Base-by-base conservation (phyloP, 2,888 invertebrate genomes). In the Odontomyia ornata region DNA sequence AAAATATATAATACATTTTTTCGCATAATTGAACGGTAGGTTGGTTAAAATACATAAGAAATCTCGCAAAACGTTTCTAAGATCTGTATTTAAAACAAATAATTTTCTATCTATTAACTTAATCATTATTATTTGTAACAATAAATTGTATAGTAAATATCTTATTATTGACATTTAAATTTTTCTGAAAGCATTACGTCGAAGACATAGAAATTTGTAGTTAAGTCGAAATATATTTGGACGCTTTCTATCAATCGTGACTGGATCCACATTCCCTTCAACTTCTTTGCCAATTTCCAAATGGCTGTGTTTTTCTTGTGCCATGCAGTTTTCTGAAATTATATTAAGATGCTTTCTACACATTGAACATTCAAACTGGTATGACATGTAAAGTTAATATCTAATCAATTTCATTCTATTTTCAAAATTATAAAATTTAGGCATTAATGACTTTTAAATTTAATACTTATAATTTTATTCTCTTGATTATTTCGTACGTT, bases 1-100 rank as follows among this genome's bases (percentile, higher is more conserved):
- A 64, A 64, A 64, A 64, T 64, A 30, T 25, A 27, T n/a, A 15
- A 3, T n/a, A 30, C n/a, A 7, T 64, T 64, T 64, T 2, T 9
- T 28, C 13, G 64, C 64, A 27, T 30, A 30, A 64, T 28, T 64
- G 64, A 11, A 64, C 60, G 2, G 60, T 60, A 60, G 60, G 60
- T 7, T 60, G 7, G 23, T 60, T 21, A 13, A 7, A 60, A 23
- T 3, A 60, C 25, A 23, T 18, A 21, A 21, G 21, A 60, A 60
- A 60, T 25, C 11, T n/a, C 5, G 21, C 21, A 5, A 18, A 23
- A 25, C 60, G 5, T 5, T 36, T 5, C 36, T 36, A 36, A 36
- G 9, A 5, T 36, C 9, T 36, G 36, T 5, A n/a, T n/a, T n/a
- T 36, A 36, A 36, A 5, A 9, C 3, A 36, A 36, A 36, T 36